A percentile compares a stretch with the other conserved stretches of the same genome.
phyloP scores from a whole-genome alignment of 2,797 vertebrate species.

The Oceanodroma leucorhoa region DNA sequence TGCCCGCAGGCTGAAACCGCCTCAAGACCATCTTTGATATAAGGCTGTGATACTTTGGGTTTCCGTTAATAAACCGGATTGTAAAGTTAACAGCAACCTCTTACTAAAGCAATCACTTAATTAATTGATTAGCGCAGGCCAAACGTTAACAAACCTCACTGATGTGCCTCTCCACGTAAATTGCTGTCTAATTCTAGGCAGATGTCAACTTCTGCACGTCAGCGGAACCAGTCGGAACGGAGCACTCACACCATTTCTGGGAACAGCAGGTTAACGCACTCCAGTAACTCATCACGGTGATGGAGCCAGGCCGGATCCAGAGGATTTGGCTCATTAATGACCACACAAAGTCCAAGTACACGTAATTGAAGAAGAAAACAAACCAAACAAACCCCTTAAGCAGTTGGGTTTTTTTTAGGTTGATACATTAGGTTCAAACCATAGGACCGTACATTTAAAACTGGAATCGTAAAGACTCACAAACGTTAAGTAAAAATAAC shows the following conservation, averaged over 20 bases:
- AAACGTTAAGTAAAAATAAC: background rate
- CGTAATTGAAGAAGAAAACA: background rate
- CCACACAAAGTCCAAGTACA: background rate
- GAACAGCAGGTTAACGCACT: background rate
- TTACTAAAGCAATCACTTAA: background rate
- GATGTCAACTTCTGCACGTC: background rate
- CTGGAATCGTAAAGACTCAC: background rate
- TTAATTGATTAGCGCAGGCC: background rate
- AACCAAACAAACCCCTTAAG: background rate
- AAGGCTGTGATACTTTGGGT: slow-evolving; percentile 19
- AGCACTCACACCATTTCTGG: background rate
- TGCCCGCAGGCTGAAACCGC: background rate
- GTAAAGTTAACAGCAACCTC: background rate
- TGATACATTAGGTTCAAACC: background rate
- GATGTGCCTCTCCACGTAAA: background rate
- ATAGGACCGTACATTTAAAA: background rate
- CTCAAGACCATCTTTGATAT: background rate
- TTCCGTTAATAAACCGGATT: background rate
- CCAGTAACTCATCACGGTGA: accelerated
- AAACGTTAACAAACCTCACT: background rate
- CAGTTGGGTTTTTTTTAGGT: accelerated
- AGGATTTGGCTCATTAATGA: background rate
- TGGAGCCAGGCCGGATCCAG: background rate
- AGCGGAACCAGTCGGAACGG: background rate
- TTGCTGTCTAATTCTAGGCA: background rate